These are phyloP conservation scores for Scatophagus argus DNA, from an alignment of 2,113 vertebrate genomes.

Conservation along the genomic window DNA sequence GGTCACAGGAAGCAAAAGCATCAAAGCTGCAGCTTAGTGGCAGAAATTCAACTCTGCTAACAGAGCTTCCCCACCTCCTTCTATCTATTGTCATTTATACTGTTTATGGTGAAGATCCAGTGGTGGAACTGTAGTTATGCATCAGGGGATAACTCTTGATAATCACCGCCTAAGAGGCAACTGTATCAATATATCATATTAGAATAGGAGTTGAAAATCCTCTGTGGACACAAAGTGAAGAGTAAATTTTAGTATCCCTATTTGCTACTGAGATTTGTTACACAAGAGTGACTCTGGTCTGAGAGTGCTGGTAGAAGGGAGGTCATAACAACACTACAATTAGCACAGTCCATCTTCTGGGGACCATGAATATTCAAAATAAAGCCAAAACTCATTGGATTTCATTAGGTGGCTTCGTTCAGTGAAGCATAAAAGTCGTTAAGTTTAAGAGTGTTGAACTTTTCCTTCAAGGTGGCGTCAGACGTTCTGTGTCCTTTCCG, in stretches of 20 bases:
- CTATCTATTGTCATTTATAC: background rate
- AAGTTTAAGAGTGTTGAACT: too few relatives aligned
- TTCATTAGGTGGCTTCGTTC: too few relatives aligned
- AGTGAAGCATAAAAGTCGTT: too few relatives aligned
- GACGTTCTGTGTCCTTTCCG: too few relatives aligned
- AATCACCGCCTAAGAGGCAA: background rate
- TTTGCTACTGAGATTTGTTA: background rate
- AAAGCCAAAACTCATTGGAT: too few relatives aligned
- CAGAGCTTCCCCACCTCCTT: constrained; percentile 9
- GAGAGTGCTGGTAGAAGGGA: too few relatives aligned
- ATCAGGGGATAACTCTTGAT: background rate
- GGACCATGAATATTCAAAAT: background rate
- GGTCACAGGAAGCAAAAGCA: constrained; percentile 65
- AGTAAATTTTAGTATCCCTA: background rate
- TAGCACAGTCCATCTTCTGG: background rate
- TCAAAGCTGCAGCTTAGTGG: constrained; percentile 45
- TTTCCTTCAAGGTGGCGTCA: too few relatives aligned
- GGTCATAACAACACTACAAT: too few relatives aligned
- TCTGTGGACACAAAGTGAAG: background rate
- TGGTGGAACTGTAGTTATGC: constrained; percentile 4
- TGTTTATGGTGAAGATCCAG: background rate
- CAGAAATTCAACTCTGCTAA: constrained; percentile 33
- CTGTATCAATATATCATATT: background rate
- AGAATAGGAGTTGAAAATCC: background rate
- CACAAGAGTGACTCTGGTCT: too few relatives aligned